Evolutionary conservation across 2,888 invertebrate genomes (phyloP), one percentile per base, ranked within the genome.

Genomic region (Hololepta plana): DNA sequence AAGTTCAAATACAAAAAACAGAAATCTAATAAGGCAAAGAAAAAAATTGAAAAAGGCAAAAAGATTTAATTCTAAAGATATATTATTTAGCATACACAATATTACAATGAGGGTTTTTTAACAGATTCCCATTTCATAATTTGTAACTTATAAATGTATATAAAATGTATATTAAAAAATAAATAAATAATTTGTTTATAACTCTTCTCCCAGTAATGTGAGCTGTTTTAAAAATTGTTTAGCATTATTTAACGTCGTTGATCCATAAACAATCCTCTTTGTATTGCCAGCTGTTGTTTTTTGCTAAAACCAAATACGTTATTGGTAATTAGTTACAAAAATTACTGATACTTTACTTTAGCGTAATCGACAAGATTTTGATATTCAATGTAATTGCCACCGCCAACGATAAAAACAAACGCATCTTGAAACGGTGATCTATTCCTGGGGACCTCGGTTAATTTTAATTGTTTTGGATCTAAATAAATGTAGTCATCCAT

Each of bases 371-470:
- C 72, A 32, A 99, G 67, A 64, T 99, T 98, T 55, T 96, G 96
- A 55, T 98, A 98, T 57, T 99, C 98, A 46, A 96, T 95, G 49
- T 98, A 99, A 63, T 95, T 96, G 24, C 98, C 88, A 32, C 88
- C 88, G 21, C 90, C 88, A 21, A 90, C 82, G 29, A 90, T 56
- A 55, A 90, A 90, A 6, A 90, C 87, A 30, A 88, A 74, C 3
- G 85, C 85, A 53, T 88, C 87, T 43, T 76, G 76, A 52, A 85
- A 87, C 35, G 75, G 69, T 41, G 67, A 47, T 46, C 68, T 55
- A 59, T 69, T 64, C 57, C 71, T 65, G 29, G 72, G 60, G 26
- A 55, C 62, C 38, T 74, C 73, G 32, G 58, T 67, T 6, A 72
- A 64, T 40, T 90, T 76, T 28, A 93, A 62, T 28, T 93, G 70